Evolutionary conservation across 2,113 vertebrate genomes (phyloP).

Genomic region (Chionomys nivalis): DNA sequence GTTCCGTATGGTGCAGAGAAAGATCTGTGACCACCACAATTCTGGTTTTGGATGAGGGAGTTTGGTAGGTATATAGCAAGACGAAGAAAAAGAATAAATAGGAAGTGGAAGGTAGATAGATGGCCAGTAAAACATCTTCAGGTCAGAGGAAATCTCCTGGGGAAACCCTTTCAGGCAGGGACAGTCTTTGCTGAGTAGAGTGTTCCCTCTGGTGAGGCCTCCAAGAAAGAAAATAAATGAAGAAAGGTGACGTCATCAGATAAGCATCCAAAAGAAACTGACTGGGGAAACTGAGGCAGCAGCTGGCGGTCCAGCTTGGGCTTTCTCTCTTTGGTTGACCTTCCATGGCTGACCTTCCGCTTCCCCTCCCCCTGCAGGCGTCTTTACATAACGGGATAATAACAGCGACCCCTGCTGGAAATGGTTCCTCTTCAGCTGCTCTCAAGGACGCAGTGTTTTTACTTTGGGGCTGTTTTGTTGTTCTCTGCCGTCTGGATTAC

Average conservation of each 20-base stretch:
- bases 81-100: no score
- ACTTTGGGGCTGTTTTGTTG: neutral
- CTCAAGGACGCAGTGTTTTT: neutral
- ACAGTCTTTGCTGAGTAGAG: neutral
- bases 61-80: neutral
- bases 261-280: neutral
- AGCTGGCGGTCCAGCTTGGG: neutral
- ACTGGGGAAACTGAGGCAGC: neutral
- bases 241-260: neutral
- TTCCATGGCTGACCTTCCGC: neutral
- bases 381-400: neutral
- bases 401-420: neutral
- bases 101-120: neutral
- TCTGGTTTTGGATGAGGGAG: neutral
- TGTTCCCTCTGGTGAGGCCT: neutral
- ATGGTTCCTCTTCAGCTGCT: neutral
- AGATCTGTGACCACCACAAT: neutral
- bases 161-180: no score
- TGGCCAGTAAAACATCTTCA: neutral
- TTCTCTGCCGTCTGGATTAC: neutral
- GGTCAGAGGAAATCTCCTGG: no score
- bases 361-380: neutral
- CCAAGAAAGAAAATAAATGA: neutral
- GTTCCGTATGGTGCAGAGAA: neutral
- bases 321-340: neutral